Base-by-base conservation (phyloP, 2,888 invertebrate genomes). In the Crematogaster levior region DNA sequence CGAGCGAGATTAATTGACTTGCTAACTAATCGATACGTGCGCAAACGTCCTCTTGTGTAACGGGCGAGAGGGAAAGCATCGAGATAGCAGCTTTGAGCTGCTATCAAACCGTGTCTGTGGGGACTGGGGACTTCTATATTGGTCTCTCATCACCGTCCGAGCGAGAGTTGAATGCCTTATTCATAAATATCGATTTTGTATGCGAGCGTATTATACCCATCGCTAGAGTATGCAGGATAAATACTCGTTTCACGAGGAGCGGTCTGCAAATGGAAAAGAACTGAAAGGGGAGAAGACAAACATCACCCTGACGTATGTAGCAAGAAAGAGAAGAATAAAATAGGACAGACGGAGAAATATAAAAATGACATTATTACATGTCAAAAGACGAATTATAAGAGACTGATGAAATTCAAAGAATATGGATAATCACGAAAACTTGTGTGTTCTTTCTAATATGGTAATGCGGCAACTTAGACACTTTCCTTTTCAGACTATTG, bases 141-240 rank as follows among this genome's bases (percentile, higher is more conserved):
- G 70, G 43, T 56, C 77, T 56, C 77, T 56, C 77, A 79, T 79
- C 77, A 68, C 12, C 77, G 68, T 68, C 77, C 56, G 43, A 68
- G 77, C 56, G 77, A 68, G 56, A 79, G 77, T 79, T 79, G 77
- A 79, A 82, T 68, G 66, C 68, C 60, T 79, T 82, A 82, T 82
- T 82, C 82, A 82, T 79, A 82, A 82, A 79, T 75, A 82, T 82
- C 79, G 82, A 79, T 79, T 79, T 30, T 21, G 43, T 58, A 24
- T 70, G 43, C 56, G n/a, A 79, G 56, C 43, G 56, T 79, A 79
- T 79, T 79, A 70, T 56, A 79, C 24, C 53, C 70, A 43, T 43
- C 70, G 34, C 70, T 56, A 79, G 65, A 75, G 56, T 43, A 21
- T 40, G 15, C 40, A 56, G 43, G 21, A 77, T 56, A 77, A 77